Evolutionary conservation across 2,797 vertebrate species (phyloP).

Genomic region (Oreochromis mossambicus): DNA sequence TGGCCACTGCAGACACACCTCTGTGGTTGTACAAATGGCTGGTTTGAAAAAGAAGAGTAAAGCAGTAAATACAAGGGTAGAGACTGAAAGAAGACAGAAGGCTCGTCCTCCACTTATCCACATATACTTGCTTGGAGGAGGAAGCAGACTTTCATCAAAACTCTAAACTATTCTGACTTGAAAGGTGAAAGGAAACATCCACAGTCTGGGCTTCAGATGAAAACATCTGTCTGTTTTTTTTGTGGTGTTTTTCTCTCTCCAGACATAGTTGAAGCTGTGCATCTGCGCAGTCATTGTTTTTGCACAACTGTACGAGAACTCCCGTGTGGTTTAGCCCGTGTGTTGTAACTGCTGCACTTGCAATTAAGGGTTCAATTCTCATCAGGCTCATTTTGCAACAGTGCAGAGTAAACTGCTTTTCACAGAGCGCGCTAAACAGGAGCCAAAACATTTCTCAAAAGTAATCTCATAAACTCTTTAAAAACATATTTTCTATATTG

Average conservation of each 20-base stretch:
- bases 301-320: slow-evolving; percentile 9
- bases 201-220: neutral
- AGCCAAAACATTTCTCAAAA: neutral
- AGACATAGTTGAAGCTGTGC: neutral
- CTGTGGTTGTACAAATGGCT: neutral
- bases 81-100: neutral
- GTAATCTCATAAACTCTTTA: slow-evolving; percentile 6
- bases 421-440: slow-evolving; percentile 35
- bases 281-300: slow-evolving; percentile 51
- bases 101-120: neutral
- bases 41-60: neutral
- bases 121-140: neutral
- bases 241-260: slow-evolving; percentile 6
- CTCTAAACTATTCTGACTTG: neutral
- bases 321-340: slow-evolving; percentile 28
- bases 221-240: neutral
- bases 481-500: neutral
- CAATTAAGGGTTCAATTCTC: slow-evolving; percentile 62
- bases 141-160: neutral
- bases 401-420: slow-evolving; percentile 35
- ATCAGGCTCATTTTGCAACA: slow-evolving; percentile 44
- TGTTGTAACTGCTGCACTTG: slow-evolving; percentile 53
- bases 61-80: neutral
- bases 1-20: neutral
- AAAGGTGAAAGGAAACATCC: neutral